A percentile compares a stretch with the other conserved stretches of the same genome.
Conservation (phyloP, 2,113 vertebrate genomes). For the Platysternon megacephalum region DNA sequence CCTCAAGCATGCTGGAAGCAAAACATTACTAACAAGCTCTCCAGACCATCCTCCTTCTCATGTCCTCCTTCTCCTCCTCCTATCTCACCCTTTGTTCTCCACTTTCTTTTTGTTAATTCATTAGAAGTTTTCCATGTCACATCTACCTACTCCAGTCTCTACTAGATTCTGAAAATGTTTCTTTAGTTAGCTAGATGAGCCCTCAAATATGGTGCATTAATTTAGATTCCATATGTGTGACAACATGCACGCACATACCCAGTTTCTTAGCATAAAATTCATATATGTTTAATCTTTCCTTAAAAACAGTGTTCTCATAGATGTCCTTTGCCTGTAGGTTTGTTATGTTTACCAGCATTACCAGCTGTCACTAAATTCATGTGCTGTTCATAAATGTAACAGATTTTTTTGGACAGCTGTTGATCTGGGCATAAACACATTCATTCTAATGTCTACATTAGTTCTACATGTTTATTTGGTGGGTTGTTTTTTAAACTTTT, state of each 20-base stretch:
- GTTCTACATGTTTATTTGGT: slow-evolving; percentile 35
- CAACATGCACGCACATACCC: accelerated
- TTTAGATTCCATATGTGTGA: accelerated
- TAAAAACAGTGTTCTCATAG: background rate
- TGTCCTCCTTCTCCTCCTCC: background rate
- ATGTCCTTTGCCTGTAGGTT: slow-evolving; percentile 38
- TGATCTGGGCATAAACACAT: slow-evolving; percentile 65
- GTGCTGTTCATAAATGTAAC: slow-evolving; percentile 18
- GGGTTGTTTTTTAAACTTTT: slow-evolving; percentile 38
- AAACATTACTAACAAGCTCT: slow-evolving; percentile 42
- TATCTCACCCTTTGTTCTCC: background rate
- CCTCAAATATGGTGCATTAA: background rate
- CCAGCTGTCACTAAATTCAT: slow-evolving; percentile 57
- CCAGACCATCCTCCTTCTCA: slow-evolving; percentile 26
- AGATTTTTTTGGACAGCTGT: slow-evolving; percentile 63
- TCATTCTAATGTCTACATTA: slow-evolving; percentile 41
- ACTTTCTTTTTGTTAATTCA: slow-evolving; percentile 18
- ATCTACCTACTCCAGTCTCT: background rate
- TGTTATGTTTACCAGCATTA: slow-evolving; percentile 36
- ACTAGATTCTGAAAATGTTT: background rate
- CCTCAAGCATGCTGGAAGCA: slow-evolving; percentile 43
- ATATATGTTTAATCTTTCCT: background rate
- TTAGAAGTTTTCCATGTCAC: background rate
- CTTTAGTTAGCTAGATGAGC: accelerated
- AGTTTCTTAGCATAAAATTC: background rate